These are phyloP conservation scores for Marmota monax DNA, from an alignment of 2,113 vertebrate genomes.

Conservation along the genomic window DNA sequence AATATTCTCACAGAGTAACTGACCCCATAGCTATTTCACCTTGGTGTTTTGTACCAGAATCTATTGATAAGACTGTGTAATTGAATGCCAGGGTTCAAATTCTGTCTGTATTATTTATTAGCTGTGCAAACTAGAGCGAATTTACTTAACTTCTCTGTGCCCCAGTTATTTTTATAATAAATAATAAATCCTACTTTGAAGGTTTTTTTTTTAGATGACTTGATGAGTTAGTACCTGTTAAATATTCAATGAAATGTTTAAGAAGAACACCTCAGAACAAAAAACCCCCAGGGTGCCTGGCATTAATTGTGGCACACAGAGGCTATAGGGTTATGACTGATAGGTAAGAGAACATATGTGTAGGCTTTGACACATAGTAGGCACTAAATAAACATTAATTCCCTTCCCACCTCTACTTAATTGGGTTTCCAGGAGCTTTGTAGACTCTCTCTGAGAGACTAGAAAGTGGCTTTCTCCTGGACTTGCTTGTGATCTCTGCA, in stretches of 20 bases:
- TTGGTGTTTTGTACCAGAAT: neutral
- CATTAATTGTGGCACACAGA: neutral
- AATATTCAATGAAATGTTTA: neutral
- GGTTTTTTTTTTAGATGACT: neutral
- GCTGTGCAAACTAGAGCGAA: neutral
- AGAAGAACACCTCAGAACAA: neutral
- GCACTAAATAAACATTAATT: neutral
- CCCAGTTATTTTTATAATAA: slow-evolving; percentile 26
- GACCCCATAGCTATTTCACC: neutral
- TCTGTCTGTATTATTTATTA: neutral
- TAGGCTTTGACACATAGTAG: neutral
- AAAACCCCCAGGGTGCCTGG: neutral
- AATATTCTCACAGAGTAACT: neutral
- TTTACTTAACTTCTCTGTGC: neutral
- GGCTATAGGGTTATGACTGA: neutral
- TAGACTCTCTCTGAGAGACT: neutral
- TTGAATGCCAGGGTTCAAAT: neutral
- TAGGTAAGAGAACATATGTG: neutral
- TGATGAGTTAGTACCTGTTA: neutral
- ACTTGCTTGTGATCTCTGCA: neutral
- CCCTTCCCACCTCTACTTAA: neutral
- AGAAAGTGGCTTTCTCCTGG: neutral
- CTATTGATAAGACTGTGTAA: neutral
- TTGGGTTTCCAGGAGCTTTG: neutral
- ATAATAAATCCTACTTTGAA: neutral